A percentile compares a stretch with the other conserved stretches of the same genome.
Evolutionary conservation across 2,797 vertebrate species (phyloP).

Genomic region (Rhinoraja longicauda): DNA sequence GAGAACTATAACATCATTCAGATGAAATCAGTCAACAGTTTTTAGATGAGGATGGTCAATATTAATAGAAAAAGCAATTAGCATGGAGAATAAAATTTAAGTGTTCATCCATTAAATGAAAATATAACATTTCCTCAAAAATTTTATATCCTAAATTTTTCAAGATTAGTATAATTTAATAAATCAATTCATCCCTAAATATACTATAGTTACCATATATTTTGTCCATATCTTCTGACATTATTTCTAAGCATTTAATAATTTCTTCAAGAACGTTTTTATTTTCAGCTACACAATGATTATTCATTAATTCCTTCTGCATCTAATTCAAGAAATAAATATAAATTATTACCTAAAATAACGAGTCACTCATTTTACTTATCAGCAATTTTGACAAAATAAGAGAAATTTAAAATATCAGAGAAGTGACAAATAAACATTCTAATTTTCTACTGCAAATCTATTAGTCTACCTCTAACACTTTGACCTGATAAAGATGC

Average conservation of each 20-base stretch:
- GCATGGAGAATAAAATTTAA: neutral
- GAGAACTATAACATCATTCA: neutral
- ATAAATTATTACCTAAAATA: neutral
- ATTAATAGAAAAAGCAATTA: neutral
- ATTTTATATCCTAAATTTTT: neutral
- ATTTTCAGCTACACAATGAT: neutral
- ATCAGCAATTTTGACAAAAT: neutral
- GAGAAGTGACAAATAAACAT: no score
- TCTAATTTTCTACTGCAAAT: neutral
- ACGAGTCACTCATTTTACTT: neutral
- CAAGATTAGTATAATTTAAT: neutral
- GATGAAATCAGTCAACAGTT: neutral
- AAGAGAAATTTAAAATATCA: neutral
- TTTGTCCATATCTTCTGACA: slow-evolving; percentile 12
- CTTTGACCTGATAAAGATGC: no score
- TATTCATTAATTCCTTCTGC: neutral
- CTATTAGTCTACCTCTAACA: neutral
- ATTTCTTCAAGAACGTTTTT: neutral
- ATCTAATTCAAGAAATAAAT: slow-evolving; percentile 29
- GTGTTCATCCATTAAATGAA: no score
- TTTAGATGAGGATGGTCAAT: neutral
- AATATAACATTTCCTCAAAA: neutral
- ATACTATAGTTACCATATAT: slow-evolving; percentile 33
- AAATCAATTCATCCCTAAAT: neutral
- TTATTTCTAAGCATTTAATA: slow-evolving; percentile 15